phyloP scores from a whole-genome alignment of 23 tunicate species.

The Aplidium turbinatum region DNA sequence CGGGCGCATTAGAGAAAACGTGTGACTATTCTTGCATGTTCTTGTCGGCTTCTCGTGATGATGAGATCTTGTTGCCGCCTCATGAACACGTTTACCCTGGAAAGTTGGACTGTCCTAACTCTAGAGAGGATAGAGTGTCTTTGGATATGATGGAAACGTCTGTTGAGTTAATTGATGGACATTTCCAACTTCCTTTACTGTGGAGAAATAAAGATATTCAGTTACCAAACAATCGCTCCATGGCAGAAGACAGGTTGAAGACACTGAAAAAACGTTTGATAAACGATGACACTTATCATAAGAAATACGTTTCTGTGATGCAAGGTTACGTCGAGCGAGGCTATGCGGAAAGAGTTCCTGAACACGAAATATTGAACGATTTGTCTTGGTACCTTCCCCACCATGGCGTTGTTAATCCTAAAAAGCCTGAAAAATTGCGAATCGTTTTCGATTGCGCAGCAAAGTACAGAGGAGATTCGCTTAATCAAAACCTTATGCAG shows the following conservation, averaged over 20 bases:
- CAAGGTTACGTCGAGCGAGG: neutral
- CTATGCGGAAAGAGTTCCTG: neutral
- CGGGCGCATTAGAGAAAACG: too few relatives aligned
- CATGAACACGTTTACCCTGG: too few relatives aligned
- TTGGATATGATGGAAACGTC: conserved; percentile 3
- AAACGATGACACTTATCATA: neutral
- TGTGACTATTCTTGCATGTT: too few relatives aligned
- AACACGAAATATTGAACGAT: neutral
- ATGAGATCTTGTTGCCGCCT: too few relatives aligned
- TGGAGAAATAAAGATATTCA: neutral
- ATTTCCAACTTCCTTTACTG: conserved; percentile 30
- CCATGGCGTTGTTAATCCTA: neutral
- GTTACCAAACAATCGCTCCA: conserved; percentile 13
- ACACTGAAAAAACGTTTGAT: neutral
- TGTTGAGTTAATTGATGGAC: neutral
- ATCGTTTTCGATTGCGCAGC: conserved; percentile 21
- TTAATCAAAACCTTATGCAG: conserved; percentile 20
- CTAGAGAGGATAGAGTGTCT: conserved; percentile 3
- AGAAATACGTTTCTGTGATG: conserved; percentile 3
- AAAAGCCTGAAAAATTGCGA: neutral
- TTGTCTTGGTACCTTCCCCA: conserved; percentile 20
- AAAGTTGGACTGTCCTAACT: conserved; percentile 6
- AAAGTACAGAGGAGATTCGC: neutral
- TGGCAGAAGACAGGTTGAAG: neutral
- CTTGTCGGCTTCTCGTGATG: too few relatives aligned